Conservation (phyloP, 2,888 invertebrate genomes). For the Aphelenchoides bicaudatus region DNA sequence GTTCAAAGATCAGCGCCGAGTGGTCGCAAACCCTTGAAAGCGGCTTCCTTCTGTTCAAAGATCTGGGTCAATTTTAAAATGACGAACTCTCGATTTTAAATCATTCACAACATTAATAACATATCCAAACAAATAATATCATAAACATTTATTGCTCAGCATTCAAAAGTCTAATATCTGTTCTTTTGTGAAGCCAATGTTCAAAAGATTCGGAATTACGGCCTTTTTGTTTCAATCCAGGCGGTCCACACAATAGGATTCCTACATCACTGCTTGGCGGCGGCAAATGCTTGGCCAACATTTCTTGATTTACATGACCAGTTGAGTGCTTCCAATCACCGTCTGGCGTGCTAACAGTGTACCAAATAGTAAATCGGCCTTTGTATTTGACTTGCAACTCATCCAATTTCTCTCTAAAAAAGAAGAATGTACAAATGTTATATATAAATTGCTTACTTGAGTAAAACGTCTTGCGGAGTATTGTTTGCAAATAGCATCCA, state of each 20-base stretch:
- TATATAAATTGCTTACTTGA: slow-evolving; percentile 24
- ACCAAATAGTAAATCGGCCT: slow-evolving; percentile 63
- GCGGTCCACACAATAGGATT: slow-evolving; percentile 13
- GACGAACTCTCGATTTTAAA: no score
- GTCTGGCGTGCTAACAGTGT: slow-evolving; percentile 68
- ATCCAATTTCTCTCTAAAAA: slow-evolving; percentile 69
- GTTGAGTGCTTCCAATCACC: slow-evolving; percentile 58
- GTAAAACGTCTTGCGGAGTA: slow-evolving; percentile 85
- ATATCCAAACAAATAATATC: neutral
- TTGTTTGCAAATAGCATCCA: slow-evolving; percentile 87
- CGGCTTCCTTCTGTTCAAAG: no score
- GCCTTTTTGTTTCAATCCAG: slow-evolving; percentile 16
- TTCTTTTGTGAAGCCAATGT: slow-evolving; percentile 8
- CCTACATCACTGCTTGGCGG: slow-evolving; percentile 65
- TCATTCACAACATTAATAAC: slow-evolving; percentile 1
- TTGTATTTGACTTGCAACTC: slow-evolving; percentile 32
- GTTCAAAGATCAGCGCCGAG: no score
- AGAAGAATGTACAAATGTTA: neutral
- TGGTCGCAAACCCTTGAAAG: no score
- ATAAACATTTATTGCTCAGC: no score
- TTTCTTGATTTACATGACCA: slow-evolving; percentile 86
- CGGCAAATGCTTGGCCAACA: slow-evolving; percentile 80
- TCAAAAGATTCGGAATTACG: neutral
- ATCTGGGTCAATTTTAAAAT: no score
- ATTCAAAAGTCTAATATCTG: slow-evolving; percentile 18